Base-by-base conservation (phyloP, 2,888 invertebrate species). In the Nasonia oneida region DNA sequence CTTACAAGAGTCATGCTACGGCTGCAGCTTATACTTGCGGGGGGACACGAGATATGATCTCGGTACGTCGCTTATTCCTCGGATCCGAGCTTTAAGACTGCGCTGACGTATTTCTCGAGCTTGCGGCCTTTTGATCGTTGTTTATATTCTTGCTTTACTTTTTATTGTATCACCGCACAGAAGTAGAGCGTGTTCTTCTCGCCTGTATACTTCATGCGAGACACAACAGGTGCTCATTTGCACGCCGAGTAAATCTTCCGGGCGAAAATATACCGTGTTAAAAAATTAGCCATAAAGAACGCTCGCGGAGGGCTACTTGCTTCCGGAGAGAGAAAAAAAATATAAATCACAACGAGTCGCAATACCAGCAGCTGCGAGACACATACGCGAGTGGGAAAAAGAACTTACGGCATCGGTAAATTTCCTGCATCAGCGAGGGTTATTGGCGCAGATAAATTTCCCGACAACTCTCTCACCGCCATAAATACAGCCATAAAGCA, bases 211-310 rank as follows among this genome's bases (percentile, higher is more conserved):
- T 8, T 12, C 12, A 47, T 1, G 10, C 12, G 10, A 47, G 42
- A 42, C 8, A 42, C 42, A 42, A 10, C 47, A 47, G 47, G 12
- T 12, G 12, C 47, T 47, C 47, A 47, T 47, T 47, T 47, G 47
- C 47, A 47, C 10, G 12, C 12, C 8, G 47, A 29, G 29, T 67
- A 67, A 67, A 67, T 67, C 67, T 29, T 67, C 2, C 14, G 0
- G 10, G 23, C 15, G 0, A 18, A 53, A 53, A 15, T 53, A 14
- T 53, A 18, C 15, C 15, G 57, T n/a, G 57, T 14, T n/a, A 67
- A 67, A 29, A 67, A 67, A 67, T 67, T 67, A 67, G 33, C 67
- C 67, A 29, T 67, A 67, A 67, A 67, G 3, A 67, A 57, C n/a
- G n/a, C n/a, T 57, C n/a, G 10, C 47, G 18, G 15, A 4, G n/a